phyloP scores from a whole-genome alignment of 2,888 invertebrate genomes.

The Acanthosepion lycidas region DNA sequence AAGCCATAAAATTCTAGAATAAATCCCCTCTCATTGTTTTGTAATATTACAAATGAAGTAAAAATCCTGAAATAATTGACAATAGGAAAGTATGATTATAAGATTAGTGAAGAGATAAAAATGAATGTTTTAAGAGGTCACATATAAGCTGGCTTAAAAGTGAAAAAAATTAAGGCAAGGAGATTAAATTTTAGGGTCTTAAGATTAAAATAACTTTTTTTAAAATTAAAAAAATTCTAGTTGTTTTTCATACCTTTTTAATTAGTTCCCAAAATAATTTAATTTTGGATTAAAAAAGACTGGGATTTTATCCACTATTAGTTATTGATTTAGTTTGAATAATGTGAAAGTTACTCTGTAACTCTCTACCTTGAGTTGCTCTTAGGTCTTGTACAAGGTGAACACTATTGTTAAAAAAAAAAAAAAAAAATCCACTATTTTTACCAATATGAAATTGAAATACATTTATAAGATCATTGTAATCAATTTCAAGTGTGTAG shows the following conservation, averaged over 20 bases:
- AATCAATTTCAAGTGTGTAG: too few species aligned
- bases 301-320: too few species aligned
- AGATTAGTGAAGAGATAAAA: background rate
- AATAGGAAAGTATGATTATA: background rate
- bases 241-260: background rate
- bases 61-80: background rate
- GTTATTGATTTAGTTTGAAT: too few species aligned
- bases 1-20: too few species aligned
- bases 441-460: too few species aligned
- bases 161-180: background rate
- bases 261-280: background rate
- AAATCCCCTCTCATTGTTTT: too few species aligned
- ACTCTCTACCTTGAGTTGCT: too few species aligned
- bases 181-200: background rate
- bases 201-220: background rate
- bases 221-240: background rate
- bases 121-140: background rate
- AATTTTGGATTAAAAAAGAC: background rate
- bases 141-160: background rate
- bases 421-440: too few species aligned
- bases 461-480: too few species aligned
- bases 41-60: background rate
- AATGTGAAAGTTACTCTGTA: too few species aligned
- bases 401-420: too few species aligned
- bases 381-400: too few species aligned